Percentiles rank a stretch among this genome's conserved stretches.
Conservation (phyloP, 2,797 vertebrate species). For the Taenioides sp. region DNA sequence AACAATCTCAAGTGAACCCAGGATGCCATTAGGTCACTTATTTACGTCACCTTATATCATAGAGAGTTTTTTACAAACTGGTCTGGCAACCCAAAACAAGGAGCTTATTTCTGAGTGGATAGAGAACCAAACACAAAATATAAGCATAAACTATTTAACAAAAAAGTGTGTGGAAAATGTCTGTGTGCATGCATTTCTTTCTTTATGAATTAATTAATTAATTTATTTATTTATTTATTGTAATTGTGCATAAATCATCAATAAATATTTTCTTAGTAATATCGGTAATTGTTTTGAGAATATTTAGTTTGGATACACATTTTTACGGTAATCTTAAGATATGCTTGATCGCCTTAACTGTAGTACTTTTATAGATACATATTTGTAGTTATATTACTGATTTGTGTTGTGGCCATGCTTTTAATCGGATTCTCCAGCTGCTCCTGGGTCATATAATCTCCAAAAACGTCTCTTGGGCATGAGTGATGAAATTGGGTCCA, state of each 20-base stretch:
- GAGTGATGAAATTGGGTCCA: constrained; percentile 50
- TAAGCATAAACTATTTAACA: too few relatives aligned
- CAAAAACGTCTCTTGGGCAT: constrained; percentile 45
- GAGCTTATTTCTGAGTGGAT: neutral
- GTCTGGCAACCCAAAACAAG: neutral
- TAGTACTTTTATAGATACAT: neutral
- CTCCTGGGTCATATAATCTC: constrained; percentile 38
- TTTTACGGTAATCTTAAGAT: neutral
- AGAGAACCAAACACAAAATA: neutral
- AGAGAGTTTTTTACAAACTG: neutral
- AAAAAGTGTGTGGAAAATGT: too few relatives aligned
- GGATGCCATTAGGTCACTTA: neutral
- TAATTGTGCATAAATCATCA: too few relatives aligned
- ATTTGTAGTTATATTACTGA: constrained; percentile 8
- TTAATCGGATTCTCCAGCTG: constrained; percentile 29
- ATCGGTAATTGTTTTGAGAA: neutral
- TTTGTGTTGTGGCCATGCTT: constrained; percentile 12
- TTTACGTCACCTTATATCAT: neutral
- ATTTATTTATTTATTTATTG: too few relatives aligned
- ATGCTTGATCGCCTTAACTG: neutral
- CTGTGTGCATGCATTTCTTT: too few relatives aligned
- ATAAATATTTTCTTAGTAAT: too few relatives aligned
- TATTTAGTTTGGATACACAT: too few relatives aligned
- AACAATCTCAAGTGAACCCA: neutral
- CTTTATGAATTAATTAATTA: too few relatives aligned